Percentiles rank a stretch among this genome's conserved stretches.
Conservation (phyloP, 1,140 invertebrate species). For the Scaptomyza montana region DNA sequence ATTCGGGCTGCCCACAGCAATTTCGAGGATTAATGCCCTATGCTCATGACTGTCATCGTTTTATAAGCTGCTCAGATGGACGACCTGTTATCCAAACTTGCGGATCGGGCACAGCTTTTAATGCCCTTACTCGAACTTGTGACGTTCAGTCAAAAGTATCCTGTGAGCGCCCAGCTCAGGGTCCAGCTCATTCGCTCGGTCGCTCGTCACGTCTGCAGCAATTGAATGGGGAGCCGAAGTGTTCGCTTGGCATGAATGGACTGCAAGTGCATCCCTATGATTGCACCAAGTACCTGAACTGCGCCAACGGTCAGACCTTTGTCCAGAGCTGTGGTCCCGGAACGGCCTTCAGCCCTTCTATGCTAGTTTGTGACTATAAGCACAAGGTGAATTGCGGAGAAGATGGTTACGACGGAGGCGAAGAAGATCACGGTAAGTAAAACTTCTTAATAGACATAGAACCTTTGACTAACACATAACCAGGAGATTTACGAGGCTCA, state of each 20-base stretch:
- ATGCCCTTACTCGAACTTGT: slow-evolving; percentile 86
- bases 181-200: neutral
- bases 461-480: slow-evolving; percentile 49
- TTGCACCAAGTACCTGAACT: slow-evolving; percentile 88
- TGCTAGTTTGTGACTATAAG: slow-evolving; percentile 87
- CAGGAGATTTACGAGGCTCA: slow-evolving; percentile 6
- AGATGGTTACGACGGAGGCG: neutral
- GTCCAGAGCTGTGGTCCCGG: slow-evolving; percentile 88
- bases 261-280: slow-evolving; percentile 86
- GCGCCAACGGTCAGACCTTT: slow-evolving; percentile 86
- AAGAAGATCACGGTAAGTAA: slow-evolving; percentile 44
- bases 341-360: slow-evolving; percentile 87
- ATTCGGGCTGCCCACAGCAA: slow-evolving; percentile 84
- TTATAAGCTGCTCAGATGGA: slow-evolving; percentile 88
- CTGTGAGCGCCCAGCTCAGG: slow-evolving; percentile 10
- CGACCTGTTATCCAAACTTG: slow-evolving; percentile 86
- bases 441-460: neutral
- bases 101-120: slow-evolving; percentile 88
- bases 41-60: slow-evolving; percentile 87
- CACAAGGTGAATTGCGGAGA: slow-evolving; percentile 85
- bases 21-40: slow-evolving; percentile 86
- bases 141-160: slow-evolving; percentile 85
- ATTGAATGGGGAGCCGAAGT: slow-evolving; percentile 58
- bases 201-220: slow-evolving; percentile 52
- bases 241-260: slow-evolving; percentile 84